phyloP scores from a whole-genome alignment of 2,797 vertebrate genomes.

The Gymnodraco acuticeps region DNA sequence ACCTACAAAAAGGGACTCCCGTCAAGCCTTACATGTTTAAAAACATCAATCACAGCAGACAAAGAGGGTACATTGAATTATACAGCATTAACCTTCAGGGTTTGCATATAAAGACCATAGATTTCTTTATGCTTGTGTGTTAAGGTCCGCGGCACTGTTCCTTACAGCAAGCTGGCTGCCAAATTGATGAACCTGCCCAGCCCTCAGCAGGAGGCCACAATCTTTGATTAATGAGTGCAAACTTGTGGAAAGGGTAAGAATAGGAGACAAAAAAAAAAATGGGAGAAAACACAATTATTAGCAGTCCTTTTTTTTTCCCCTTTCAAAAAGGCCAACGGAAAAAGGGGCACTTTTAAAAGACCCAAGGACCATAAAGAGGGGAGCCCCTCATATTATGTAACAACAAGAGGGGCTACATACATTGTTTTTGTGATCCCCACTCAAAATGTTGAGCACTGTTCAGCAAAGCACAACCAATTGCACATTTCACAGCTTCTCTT shows the following conservation, averaged over 20 bases:
- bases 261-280: constrained; percentile 71
- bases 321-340: constrained; percentile 31
- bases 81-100: constrained; percentile 97
- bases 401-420: constrained; percentile 3
- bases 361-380: background rate
- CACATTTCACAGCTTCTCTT: background rate
- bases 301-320: constrained; percentile 39
- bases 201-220: constrained; percentile 90
- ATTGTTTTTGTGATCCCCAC: constrained; percentile 24
- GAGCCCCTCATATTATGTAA: constrained; percentile 26
- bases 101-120: constrained; percentile 94
- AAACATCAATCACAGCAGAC: constrained; percentile 95
- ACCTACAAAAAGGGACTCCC: constrained; percentile 87
- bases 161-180: constrained; percentile 91
- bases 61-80: constrained; percentile 95
- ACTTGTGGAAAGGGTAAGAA: constrained; percentile 86
- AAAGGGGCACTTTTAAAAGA: constrained; percentile 14
- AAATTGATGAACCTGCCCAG: constrained; percentile 94
- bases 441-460: constrained; percentile 14
- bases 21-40: constrained; percentile 90
- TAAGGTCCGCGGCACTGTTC: constrained; percentile 89
- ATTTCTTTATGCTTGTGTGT: constrained; percentile 93
- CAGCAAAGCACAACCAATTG: background rate
- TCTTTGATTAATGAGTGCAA: constrained; percentile 93
- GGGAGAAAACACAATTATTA: constrained; percentile 84